Evolutionary conservation across 2,888 invertebrate species (phyloP), one percentile per base, ranked within the genome.

Genomic region (Drosophila peninsularis): DNA sequence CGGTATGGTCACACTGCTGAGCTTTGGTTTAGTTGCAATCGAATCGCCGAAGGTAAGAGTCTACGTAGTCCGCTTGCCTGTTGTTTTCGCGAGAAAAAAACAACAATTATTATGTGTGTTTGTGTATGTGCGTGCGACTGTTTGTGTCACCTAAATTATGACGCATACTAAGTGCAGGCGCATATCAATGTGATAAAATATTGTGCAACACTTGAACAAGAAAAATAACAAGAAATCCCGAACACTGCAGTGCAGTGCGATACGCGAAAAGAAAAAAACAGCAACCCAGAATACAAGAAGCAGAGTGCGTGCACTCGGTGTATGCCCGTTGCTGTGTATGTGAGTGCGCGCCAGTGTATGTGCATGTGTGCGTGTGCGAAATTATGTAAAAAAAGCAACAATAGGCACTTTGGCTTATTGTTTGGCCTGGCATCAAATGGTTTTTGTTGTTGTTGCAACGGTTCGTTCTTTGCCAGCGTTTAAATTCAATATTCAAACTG

Each of bases 321-420:
- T 64, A 57, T 45, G 72, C 56, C 62, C 65, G 65, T 50, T 70
- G 56, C 36, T 64, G 53, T 63, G 53, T 44, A 42, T 63, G 55
- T 61, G 50, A 55, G 61, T 34, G 49, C 39, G 55, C 42, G 53
- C n/a, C 32, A 9, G 41, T 49, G 60, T 27, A 42, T 47, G 47
- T 72, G n/a, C n/a, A n/a, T n/a, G 41, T 54, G 44, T 62, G 47
- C 42, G 58, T 61, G 77, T 81, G 82, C 82, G 49, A 83, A 83
- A 83, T 83, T 82, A 83, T 83, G 81, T 83, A 85, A 83, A 82
- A 78, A 85, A 83, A 78, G 76, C 76, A 82, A 82, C 78, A 82
- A 84, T 74, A 78, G 57, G 52, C 73, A 66, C 54, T 73, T 63
- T 66, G 73, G 73, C 62, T 56, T 67, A 76, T 76, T 71, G 76